phyloP scores from a whole-genome alignment of 2,888 invertebrate species.

The Protula sp. region DNA sequence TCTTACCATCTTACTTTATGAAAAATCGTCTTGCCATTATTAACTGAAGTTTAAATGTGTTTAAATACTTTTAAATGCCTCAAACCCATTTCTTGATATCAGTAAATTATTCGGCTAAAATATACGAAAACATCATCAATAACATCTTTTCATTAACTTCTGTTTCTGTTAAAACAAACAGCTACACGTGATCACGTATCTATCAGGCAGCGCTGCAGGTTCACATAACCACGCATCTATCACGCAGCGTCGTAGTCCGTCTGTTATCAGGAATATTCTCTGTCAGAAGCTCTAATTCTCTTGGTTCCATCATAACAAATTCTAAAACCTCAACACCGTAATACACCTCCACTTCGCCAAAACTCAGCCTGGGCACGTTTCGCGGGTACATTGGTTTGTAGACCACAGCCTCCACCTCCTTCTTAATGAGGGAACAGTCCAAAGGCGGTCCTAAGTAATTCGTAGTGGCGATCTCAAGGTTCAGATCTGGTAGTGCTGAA shows the following conservation, averaged over 20 bases:
- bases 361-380: slow-evolving; percentile 33
- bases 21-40: no score
- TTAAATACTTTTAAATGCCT: no score
- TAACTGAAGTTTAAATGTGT: no score
- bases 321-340: slow-evolving; percentile 44
- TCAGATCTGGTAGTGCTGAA: slow-evolving; percentile 44
- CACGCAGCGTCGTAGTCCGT: slow-evolving; percentile 29
- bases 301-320: slow-evolving; percentile 41
- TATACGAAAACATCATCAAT: no score
- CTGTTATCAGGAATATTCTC: slow-evolving; percentile 37
- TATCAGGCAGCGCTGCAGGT: no score
- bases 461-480: slow-evolving; percentile 43
- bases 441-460: slow-evolving; percentile 46
- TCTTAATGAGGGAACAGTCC: slow-evolving; percentile 30
- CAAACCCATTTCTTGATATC: no score
- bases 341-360: slow-evolving; percentile 37
- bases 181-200: no score
- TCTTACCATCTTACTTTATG: no score
- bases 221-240: slow-evolving; percentile 40
- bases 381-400: slow-evolving; percentile 32
- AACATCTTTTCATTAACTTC: no score
- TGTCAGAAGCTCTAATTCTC: slow-evolving; percentile 41
- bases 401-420: slow-evolving; percentile 33
- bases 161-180: no score
- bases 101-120: no score